Conservation (phyloP, 1,140 invertebrate genomes). For the Antheraea pernyi region DNA sequence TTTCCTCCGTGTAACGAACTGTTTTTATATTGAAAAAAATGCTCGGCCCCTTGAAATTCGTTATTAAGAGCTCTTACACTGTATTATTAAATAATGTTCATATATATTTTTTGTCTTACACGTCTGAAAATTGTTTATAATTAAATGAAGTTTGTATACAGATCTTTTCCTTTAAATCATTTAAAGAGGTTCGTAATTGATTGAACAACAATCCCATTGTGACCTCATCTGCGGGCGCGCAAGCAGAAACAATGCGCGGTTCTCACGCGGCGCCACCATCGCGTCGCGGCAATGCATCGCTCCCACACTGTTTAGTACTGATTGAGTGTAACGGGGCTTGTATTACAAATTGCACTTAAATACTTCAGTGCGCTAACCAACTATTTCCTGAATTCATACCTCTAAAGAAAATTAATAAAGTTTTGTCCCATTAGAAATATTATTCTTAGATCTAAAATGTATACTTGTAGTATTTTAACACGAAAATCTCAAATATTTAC, state of each 20-base stretch:
- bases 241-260: slow-evolving; percentile 41
- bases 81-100: background rate
- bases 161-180: slow-evolving; percentile 1
- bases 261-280: slow-evolving; percentile 43
- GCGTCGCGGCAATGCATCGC: slow-evolving; percentile 25
- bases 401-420: background rate
- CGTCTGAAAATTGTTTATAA: background rate
- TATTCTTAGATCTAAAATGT: too few relatives aligned
- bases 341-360: slow-evolving; percentile 40
- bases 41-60: too few relatives aligned
- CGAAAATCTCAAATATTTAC: too few relatives aligned
- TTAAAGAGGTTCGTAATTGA: slow-evolving; percentile 10
- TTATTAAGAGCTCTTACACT: too few relatives aligned
- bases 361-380: slow-evolving; percentile 8
- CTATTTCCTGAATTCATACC: background rate
- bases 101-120: background rate
- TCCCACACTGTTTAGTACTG: slow-evolving; percentile 55
- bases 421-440: background rate
- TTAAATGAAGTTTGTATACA: background rate
- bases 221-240: slow-evolving; percentile 34
- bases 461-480: too few relatives aligned
- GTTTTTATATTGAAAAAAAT: too few relatives aligned
- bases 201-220: slow-evolving; percentile 29
- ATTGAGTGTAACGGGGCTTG: slow-evolving; percentile 60
- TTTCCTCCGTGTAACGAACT: too few relatives aligned